Conservation (phyloP, 2,888 invertebrate genomes). For the Eupithecia tripunctaria region DNA sequence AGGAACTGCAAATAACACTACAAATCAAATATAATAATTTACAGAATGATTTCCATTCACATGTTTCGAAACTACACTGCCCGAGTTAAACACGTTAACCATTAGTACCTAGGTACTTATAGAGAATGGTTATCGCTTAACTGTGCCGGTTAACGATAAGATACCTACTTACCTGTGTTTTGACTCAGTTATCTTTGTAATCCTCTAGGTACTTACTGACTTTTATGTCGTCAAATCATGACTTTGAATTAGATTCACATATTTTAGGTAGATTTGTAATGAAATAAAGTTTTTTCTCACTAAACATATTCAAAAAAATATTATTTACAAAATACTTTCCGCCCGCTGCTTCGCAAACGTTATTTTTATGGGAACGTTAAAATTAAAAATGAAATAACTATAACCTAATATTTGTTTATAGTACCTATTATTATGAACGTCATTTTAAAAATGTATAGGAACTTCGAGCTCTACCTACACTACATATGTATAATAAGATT, state of each 20-base stretch:
- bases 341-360: too few species aligned
- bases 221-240: not conserved
- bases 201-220: not conserved
- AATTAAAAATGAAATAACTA: too few species aligned
- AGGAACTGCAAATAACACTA: not conserved
- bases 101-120: too few species aligned
- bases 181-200: constrained; percentile 1
- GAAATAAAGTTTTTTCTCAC: not conserved
- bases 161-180: constrained; percentile 38
- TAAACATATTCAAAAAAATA: too few species aligned
- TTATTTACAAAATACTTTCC: too few species aligned
- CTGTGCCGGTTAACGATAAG: constrained; percentile 58
- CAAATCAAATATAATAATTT: not conserved
- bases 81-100: constrained; percentile 39
- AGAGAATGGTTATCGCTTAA: constrained; percentile 50
- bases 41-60: not conserved
- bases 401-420: too few species aligned
- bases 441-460: not conserved
- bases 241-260: not conserved
- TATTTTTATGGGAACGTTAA: too few species aligned
- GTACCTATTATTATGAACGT: too few species aligned
- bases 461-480: not conserved
- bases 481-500: not conserved
- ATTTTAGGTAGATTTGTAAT: not conserved
- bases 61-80: not conserved